phyloP scores from a whole-genome alignment of 2,113 vertebrate species.

The Cheilinus undulatus region DNA sequence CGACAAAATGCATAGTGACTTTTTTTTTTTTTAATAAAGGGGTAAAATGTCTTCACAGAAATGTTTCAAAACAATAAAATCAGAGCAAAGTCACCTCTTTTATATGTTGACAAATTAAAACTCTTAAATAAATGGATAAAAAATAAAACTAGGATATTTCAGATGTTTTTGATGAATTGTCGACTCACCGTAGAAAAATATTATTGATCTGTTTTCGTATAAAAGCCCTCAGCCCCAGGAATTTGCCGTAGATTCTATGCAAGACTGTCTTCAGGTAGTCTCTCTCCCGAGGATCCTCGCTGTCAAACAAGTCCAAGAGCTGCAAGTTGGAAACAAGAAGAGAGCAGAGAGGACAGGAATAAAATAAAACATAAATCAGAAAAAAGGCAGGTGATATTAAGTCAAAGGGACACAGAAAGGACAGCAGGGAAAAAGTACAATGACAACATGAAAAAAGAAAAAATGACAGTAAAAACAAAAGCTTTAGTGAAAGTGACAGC shows the following conservation, averaged over 20 bases:
- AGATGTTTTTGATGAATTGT: background rate
- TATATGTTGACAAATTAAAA: no score
- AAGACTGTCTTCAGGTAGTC: conserved; percentile 99
- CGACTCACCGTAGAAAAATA: conserved; percentile 99
- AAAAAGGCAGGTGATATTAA: no score
- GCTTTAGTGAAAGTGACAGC: no score
- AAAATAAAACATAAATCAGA: no score
- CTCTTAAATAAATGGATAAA: background rate
- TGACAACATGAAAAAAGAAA: background rate
- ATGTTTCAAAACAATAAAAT: no score
- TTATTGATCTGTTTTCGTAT: conserved; percentile 99
- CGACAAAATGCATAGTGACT: no score
- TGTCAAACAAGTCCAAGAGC: conserved; percentile 99
- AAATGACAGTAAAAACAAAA: background rate
- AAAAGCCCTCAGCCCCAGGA: conserved; percentile 99
- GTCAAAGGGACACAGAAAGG: background rate
- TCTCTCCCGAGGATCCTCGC: conserved; percentile 98
- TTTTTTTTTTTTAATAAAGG: no score
- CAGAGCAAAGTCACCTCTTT: no score
- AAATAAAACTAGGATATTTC: background rate
- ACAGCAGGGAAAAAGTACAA: background rate
- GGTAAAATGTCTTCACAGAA: no score
- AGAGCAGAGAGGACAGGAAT: background rate
- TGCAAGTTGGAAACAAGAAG: conserved; percentile 49
- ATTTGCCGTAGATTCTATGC: conserved; percentile 99